Evolutionary conservation across 2,888 invertebrate species (phyloP).

Genomic region (Stegana nigrithorax): DNA sequence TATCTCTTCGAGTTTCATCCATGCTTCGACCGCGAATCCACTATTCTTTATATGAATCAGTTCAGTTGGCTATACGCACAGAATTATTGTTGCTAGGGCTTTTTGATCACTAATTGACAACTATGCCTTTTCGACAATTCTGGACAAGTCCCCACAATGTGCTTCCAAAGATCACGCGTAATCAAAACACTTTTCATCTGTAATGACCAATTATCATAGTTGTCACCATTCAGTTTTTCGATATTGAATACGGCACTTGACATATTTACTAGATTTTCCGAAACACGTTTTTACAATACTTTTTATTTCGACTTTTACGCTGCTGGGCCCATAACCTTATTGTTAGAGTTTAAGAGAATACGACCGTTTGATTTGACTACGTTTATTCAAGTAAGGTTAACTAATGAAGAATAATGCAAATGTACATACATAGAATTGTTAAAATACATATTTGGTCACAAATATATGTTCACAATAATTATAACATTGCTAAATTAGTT

Average conservation of each 20-base stretch:
- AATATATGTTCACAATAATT: too few relatives aligned
- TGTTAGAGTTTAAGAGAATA: slow-evolving; percentile 4
- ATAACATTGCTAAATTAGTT: too few relatives aligned
- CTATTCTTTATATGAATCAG: slow-evolving; percentile 28
- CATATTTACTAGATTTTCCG: neutral
- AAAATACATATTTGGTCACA: too few relatives aligned
- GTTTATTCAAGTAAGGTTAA: too few relatives aligned
- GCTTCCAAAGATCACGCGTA: slow-evolving; percentile 22
- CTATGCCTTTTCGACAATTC: slow-evolving; percentile 2
- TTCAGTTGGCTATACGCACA: slow-evolving; percentile 22
- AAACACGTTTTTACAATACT: too few relatives aligned
- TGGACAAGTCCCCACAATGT: slow-evolving; percentile 6
- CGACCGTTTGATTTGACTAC: too few relatives aligned
- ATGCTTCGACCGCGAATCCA: slow-evolving; percentile 21
- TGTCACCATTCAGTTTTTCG: slow-evolving; percentile 24
- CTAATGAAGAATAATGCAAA: too few relatives aligned
- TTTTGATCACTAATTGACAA: slow-evolving; percentile 18
- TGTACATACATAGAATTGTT: too few relatives aligned
- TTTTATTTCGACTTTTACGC: neutral
- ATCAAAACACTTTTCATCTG: slow-evolving; percentile 27
- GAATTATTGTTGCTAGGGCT: slow-evolving; percentile 18
- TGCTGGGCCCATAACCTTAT: slow-evolving; percentile 23
- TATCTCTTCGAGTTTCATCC: slow-evolving; percentile 16
- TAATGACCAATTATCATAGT: slow-evolving; percentile 23
- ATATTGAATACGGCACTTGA: slow-evolving; percentile 5